Percentiles rank a stretch among this genome's conserved stretches.
These are phyloP conservation scores for Fistularia tabacaria DNA, from an alignment of 2,797 vertebrate species.

Conservation along the genomic window DNA sequence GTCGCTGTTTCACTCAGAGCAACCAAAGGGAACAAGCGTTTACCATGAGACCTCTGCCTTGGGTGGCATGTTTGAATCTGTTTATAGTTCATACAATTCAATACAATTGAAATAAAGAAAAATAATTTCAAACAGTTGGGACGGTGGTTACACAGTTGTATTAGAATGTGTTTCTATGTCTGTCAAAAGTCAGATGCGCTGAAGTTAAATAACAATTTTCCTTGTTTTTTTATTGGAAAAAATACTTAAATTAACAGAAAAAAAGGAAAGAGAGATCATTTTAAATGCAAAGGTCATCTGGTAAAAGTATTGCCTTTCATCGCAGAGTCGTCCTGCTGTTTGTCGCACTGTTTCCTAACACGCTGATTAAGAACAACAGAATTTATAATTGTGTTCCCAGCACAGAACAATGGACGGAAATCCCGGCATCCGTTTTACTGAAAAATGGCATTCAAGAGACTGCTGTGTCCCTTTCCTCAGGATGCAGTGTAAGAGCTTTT, in stretches of 20 bases:
- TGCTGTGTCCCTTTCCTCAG: slow-evolving; percentile 67
- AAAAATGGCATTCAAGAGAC: slow-evolving; percentile 68
- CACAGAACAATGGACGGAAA: slow-evolving; percentile 76
- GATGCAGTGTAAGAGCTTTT: slow-evolving; percentile 56
- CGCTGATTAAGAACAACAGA: slow-evolving; percentile 71
- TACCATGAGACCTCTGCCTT: slow-evolving; percentile 18
- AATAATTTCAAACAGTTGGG: too few relatives aligned
- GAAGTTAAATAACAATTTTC: too few relatives aligned
- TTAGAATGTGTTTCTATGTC: too few relatives aligned
- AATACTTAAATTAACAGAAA: too few relatives aligned
- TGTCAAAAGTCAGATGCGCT: too few relatives aligned
- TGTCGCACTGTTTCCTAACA: slow-evolving; percentile 68
- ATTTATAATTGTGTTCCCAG: slow-evolving; percentile 72
- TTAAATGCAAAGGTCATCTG: slow-evolving; percentile 38
- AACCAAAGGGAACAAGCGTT: slow-evolving; percentile 34
- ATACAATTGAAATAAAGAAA: too few relatives aligned
- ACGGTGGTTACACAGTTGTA: too few relatives aligned
- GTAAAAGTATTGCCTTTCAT: slow-evolving; percentile 62
- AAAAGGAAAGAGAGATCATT: slow-evolving; percentile 1
- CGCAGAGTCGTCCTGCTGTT: slow-evolving; percentile 55
- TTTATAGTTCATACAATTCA: too few relatives aligned
- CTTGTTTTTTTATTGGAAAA: too few relatives aligned
- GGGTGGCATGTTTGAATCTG: too few relatives aligned
- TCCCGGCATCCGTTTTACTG: slow-evolving; percentile 69
- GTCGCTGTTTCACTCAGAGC: slow-evolving; percentile 51